Base-by-base conservation (phyloP, 2,113 vertebrate species). In the Hirundichthys speculiger region DNA sequence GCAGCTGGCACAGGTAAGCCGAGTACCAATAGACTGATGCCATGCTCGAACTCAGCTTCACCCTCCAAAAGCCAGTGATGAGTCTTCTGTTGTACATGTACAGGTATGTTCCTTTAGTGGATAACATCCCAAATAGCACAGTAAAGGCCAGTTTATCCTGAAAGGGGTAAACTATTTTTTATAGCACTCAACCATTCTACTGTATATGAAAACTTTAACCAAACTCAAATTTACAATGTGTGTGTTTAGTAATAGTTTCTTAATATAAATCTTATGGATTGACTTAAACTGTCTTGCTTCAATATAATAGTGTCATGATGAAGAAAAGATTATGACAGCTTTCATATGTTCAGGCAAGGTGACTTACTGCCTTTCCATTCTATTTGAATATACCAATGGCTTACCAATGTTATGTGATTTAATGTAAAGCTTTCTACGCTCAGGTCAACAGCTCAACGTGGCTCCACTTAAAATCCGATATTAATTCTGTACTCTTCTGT, bases 341-440 rank as follows among this genome's bases (percentile, higher is more conserved):
- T 90, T 88, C 85, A 84, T 88, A 86, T 87, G 85, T 91, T 86
- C 77, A 75, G 90, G 88, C 73, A 70, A 89, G 82, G 82, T 79
- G 78, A 85, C 69, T 68, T 82, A 88, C 80, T 90, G 88, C 90
- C 90, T 89, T 89, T 89, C 85, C 64, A 43, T 88, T 85, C 86
- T 86, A 80, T 84, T 88, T 88, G 80, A 92, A 87, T 91, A 90
- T 96, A 96, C 95, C 96, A 97, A 98, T 96, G 95, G 95, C 95
- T 98, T 96, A 96, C 95, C 95, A 94, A 98, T 96, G 94, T 94
- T 94, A 95, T 94, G 94, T 91, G 94, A 96, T 94, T n/a, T 94
- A 95, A 95, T 97, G 94, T 96, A 96, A 97, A 96, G 95, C 97
- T 96, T 97, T 98, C 96, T 98, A 95, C 96, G 98, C 97, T 99